These are phyloP conservation scores for Trogon melanurus DNA, from an alignment of 2,113 vertebrate genomes.

Conservation along the genomic window DNA sequence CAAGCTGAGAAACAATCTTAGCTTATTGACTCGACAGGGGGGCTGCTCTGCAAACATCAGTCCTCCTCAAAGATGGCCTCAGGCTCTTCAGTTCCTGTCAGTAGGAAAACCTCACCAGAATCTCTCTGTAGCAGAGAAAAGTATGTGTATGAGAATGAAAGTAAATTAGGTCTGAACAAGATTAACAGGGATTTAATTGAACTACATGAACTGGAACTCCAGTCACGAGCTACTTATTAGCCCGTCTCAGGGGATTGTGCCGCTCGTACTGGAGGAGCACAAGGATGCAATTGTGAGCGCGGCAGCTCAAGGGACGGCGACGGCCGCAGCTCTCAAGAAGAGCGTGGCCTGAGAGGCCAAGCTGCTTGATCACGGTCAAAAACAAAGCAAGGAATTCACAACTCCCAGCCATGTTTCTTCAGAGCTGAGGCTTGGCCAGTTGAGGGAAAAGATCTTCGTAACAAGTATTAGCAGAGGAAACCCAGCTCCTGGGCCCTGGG, in stretches of 20 bases:
- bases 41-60: neutral
- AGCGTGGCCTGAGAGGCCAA: neutral
- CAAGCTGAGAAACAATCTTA: conserved; percentile 3
- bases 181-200: conserved; percentile 73
- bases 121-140: neutral
- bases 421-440: neutral
- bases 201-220: conserved; percentile 65
- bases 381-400: neutral
- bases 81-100: neutral
- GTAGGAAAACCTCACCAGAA: conserved; percentile 3
- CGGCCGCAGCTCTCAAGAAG: neutral
- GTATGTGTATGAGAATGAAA: conserved; percentile 25
- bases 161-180: conserved; percentile 67
- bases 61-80: neutral
- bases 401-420: neutral
- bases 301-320: neutral
- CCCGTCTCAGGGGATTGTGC: neutral
- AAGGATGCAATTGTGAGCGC: conserved; percentile 3
- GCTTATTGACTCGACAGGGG: neutral
- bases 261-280: conserved; percentile 28
- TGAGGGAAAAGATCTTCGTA: neutral
- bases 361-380: neutral
- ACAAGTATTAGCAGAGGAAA: neutral
- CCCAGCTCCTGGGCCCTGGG: neutral
- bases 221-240: conserved; percentile 66